Base-by-base conservation (phyloP, 2,888 invertebrate genomes). In the Calliopum simillimum region DNA sequence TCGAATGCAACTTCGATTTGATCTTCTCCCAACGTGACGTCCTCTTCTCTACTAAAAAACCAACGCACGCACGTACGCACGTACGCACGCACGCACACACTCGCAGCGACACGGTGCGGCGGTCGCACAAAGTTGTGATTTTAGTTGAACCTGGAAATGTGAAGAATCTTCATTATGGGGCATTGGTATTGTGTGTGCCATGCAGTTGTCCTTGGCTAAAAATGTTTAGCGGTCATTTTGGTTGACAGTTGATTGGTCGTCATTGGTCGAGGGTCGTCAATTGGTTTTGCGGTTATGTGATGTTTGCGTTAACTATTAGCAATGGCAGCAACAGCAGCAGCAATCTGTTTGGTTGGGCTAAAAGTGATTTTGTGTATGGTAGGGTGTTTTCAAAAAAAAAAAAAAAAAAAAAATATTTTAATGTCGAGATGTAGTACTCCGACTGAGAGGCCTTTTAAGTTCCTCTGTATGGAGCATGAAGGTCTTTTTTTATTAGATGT, bases 91-190 rank as follows among this genome's bases (percentile, higher is more conserved):
- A n/a, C n/a, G n/a, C n/a, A n/a, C 77, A 76, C 76, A 58, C 59
- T 67, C 76, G 77, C 76, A 74, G 74, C 76, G 75, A 74, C 74
- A 73, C 66, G 72, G 76, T 77, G 76, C 71, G 74, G 76, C 66
- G 65, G 65, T 49, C 81, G 79, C 79, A 43, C 81, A 81, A 79
- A 79, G 78, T 80, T 81, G 81, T 81, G 77, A 79, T 79, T 71
- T 77, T 79, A 75, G 79, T 75, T 72, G 72, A 66, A 53, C 70
- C 63, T 73, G 71, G 66, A 73, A 72, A 71, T 55, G 68, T 71
- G 75, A 76, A 75, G 75, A 77, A 80, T 76, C 78, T 77, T 81
- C 82, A 81, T 81, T 81, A 80, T 81, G 80, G 80, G 76, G 79
- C 77, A 77, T 81, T 81, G 79, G 33, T 33, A 33, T 75, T 66